Conservation (phyloP, 2,888 invertebrate genomes). For the Tyria jacobaeae region DNA sequence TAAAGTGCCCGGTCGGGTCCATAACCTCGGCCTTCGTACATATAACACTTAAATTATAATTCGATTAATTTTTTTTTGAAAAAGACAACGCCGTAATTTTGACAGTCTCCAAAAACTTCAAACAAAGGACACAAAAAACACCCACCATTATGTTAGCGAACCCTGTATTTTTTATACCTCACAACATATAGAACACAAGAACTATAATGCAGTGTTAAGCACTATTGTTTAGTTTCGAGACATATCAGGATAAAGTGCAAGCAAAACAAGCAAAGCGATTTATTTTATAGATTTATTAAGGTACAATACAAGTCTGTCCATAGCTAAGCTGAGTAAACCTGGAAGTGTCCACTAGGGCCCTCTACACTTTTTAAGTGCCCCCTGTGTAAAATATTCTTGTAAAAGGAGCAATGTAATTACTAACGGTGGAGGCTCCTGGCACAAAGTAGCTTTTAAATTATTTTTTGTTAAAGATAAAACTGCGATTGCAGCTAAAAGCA, state of each 20-base stretch:
- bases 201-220: too few relatives aligned
- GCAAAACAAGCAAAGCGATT: constrained; percentile 24
- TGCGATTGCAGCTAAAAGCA: constrained; percentile 27
- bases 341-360: constrained; percentile 51
- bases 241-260: neutral
- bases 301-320: constrained; percentile 49
- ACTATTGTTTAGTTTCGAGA: neutral
- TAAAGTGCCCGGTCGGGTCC: too few relatives aligned
- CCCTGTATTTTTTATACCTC: too few relatives aligned
- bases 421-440: constrained; percentile 22
- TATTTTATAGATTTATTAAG: constrained; percentile 43
- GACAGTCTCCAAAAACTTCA: too few relatives aligned
- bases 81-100: too few relatives aligned
- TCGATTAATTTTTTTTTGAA: too few relatives aligned
- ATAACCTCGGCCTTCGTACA: too few relatives aligned
- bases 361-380: constrained; percentile 59
- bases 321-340: constrained; percentile 58
- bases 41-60: too few relatives aligned
- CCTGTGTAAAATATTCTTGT: constrained; percentile 54
- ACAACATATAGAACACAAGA: too few relatives aligned
- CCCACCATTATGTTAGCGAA: too few relatives aligned
- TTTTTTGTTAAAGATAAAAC: constrained; percentile 34
- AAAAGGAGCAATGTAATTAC: constrained; percentile 54
- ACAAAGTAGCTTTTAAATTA: constrained; percentile 38
- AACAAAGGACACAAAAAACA: too few relatives aligned